A percentile compares a stretch with the other conserved stretches of the same genome.
Evolutionary conservation across 2,797 vertebrate species (phyloP).

Genomic region (Tympanoctomys barrerae): DNA sequence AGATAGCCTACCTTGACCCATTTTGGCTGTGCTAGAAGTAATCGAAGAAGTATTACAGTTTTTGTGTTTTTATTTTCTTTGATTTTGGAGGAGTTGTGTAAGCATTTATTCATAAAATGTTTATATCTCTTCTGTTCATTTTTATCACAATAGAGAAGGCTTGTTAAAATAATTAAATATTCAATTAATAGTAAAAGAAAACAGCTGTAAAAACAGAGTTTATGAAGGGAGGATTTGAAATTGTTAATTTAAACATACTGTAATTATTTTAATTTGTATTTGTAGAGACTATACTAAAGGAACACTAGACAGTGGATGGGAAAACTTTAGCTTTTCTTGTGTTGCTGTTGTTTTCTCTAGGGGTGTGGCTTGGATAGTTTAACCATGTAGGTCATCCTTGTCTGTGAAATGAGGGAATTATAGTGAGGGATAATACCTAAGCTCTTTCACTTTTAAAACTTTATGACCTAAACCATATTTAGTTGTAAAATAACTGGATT

Average conservation of each 20-base stretch:
- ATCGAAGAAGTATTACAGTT: not conserved
- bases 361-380: not conserved
- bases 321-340: not conserved
- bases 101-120: conserved; percentile 14
- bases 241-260: not conserved
- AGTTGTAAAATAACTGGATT: not conserved
- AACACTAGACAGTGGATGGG: not conserved
- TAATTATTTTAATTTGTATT: conserved; percentile 29
- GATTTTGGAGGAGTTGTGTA: not conserved
- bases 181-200: not conserved
- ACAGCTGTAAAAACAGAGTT: conserved; percentile 27
- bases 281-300: not conserved
- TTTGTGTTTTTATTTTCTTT: conserved; percentile 51
- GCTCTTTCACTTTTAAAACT: not conserved
- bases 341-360: not conserved
- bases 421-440: not conserved
- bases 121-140: conserved; percentile 22
- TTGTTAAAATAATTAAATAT: conserved; percentile 58
- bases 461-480: not conserved
- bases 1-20: not conserved
- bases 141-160: not conserved
- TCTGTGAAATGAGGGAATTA: not conserved
- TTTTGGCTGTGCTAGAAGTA: conserved; percentile 18
- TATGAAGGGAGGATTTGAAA: conserved; percentile 13
- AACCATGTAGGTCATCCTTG: not conserved